These are phyloP conservation scores for Caenorhabditis drosophilae DNA, from an alignment of 2,888 invertebrate species.

Conservation along the genomic window DNA sequence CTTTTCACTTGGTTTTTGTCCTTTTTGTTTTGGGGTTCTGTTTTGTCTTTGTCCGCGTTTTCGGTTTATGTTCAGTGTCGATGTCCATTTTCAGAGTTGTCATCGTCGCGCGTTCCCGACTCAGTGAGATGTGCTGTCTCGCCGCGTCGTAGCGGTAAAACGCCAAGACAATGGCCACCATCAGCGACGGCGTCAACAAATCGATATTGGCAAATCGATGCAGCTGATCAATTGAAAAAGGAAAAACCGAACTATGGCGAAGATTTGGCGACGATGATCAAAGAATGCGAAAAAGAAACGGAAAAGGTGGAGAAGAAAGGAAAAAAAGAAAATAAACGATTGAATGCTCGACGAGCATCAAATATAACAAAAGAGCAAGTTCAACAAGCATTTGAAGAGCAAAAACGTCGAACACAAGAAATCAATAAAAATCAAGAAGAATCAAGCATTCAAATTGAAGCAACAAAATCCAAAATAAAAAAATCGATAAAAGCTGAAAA, in stretches of 20 bases:
- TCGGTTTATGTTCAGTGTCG: too few relatives aligned
- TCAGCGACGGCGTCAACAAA: constrained; percentile 14
- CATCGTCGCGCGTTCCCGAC: constrained; percentile 46
- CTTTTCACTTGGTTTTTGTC: constrained; percentile 12
- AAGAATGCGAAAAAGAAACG: constrained; percentile 10
- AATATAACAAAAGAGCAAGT: constrained; percentile 37
- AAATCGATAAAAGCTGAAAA: neutral
- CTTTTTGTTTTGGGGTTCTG: constrained; percentile 11
- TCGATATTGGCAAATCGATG: constrained; percentile 51
- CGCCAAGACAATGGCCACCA: constrained; percentile 43
- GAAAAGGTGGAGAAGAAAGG: constrained; percentile 7
- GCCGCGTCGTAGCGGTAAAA: constrained; percentile 26
- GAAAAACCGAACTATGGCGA: constrained; percentile 24
- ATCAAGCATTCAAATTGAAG: too few relatives aligned
- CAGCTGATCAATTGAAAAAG: constrained; percentile 31
- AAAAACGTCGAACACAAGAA: constrained; percentile 11
- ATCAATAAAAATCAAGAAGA: neutral
- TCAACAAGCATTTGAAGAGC: constrained; percentile 30
- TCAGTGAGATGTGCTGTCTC: constrained; percentile 47
- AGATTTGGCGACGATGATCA: constrained; percentile 26
- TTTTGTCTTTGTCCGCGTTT: too few relatives aligned
- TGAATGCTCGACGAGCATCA: constrained; percentile 19
- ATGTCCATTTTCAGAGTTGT: constrained; percentile 16
- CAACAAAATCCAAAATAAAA: constrained; percentile 5
- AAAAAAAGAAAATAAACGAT: constrained; percentile 2